phyloP scores from a whole-genome alignment of 2,797 vertebrate genomes.

The Chromobotia macracanthus region DNA sequence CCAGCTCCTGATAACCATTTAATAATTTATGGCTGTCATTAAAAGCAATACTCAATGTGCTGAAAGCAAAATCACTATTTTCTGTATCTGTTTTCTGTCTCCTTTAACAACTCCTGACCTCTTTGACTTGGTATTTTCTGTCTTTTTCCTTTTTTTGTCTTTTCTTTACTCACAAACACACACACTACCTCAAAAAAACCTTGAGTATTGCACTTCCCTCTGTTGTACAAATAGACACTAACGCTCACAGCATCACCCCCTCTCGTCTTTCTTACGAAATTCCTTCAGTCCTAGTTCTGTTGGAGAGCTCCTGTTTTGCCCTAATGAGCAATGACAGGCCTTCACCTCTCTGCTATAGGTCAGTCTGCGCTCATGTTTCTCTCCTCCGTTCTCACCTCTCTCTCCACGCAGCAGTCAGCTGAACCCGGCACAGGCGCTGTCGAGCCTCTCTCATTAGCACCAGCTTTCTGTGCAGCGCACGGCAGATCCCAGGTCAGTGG shows the following conservation, averaged over 20 bases:
- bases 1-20: background rate
- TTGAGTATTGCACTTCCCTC: background rate
- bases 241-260: conserved; percentile 3
- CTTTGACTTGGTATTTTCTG: background rate
- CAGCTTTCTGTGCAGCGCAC: conserved; percentile 23
- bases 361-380: conserved; percentile 31
- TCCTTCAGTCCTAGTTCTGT: conserved; percentile 21
- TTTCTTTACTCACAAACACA: background rate
- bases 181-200: background rate
- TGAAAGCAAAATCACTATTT: background rate
- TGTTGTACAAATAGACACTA: conserved; percentile 7
- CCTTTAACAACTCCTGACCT: background rate
- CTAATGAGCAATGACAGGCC: conserved; percentile 39
- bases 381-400: conserved; percentile 19
- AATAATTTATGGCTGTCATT: background rate
- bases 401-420: conserved; percentile 24
- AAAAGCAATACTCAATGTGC: background rate
- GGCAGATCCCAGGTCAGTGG: conserved; percentile 42
- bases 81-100: background rate
- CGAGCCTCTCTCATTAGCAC: conserved; percentile 37
- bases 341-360: conserved; percentile 30
- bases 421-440: conserved; percentile 25
- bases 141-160: background rate
- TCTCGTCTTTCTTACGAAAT: conserved; percentile 1
- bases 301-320: conserved; percentile 14